Base-by-base conservation (phyloP, 2,888 invertebrate genomes). In the Drosophila bunnanda region DNA sequence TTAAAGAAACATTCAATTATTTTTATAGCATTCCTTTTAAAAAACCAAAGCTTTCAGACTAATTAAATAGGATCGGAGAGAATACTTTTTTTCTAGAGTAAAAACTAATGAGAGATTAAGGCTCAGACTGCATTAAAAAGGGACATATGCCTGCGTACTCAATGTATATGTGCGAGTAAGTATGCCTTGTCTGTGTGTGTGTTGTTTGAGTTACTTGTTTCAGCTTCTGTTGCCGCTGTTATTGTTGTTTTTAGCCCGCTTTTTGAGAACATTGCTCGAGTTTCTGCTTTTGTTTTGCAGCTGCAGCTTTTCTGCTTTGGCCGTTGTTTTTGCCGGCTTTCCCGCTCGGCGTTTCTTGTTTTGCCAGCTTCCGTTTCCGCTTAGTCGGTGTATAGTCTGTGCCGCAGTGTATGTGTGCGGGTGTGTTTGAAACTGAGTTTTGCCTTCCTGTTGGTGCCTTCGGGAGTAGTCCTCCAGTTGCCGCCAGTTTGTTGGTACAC, bases 321-420 rank as follows among this genome's bases (percentile, higher is more conserved):
- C 67, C 61, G 62, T 88, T 83, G 82, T 82, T 82, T 88, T 85
- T 73, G 64, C 62, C 60, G 59, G 39, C 66, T 60, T 61, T 73
- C 65, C 67, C 64, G 73, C 65, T 72, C 58, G 67, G 43, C 68
- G 75, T 69, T 67, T 30, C 48, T 60, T 76, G 75, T 64, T 81
- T 56, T 68, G 75, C 65, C 88, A 75, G 80, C 83, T 83, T 88
- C 83, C 88, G 88, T 74, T 88, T 88, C 77, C 79, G 82, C 66
- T 61, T 55, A 25, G 41, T 38, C 61, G 43, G 20, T 57, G 20
- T 17, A 34, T 50, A 32, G 17, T 62, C 54, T 50, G 25, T 56
- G 44, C 48, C 38, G n/a, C 17, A 41, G 46, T 75, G 50, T 25
- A 25, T 52, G 57, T 54, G 50, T 70, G 57, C 60, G 43, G 54